phyloP scores from a whole-genome alignment of 2,113 vertebrate genomes.

The Ranitomeya imitator region DNA sequence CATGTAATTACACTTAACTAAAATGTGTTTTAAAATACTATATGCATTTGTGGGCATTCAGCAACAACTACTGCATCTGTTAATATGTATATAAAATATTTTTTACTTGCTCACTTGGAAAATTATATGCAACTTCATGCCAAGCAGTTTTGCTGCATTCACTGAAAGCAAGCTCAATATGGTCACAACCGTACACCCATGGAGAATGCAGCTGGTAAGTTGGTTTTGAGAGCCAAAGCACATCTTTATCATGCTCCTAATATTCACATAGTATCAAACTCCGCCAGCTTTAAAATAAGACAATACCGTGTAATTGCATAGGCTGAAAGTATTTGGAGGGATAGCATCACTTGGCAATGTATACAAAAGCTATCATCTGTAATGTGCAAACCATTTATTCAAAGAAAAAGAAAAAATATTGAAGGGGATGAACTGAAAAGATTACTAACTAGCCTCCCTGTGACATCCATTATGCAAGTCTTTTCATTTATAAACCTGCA shows the following conservation, averaged over 20 bases:
- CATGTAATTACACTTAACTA: not conserved
- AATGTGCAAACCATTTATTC: slow-evolving; percentile 48
- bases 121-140: slow-evolving; percentile 13
- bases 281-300: slow-evolving; percentile 49
- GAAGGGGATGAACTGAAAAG: slow-evolving; percentile 12
- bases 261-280: slow-evolving; percentile 30
- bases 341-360: slow-evolving; percentile 27
- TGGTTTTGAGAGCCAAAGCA: slow-evolving; percentile 11
- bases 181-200: slow-evolving; percentile 25
- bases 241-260: slow-evolving; percentile 14
- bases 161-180: slow-evolving; percentile 45
- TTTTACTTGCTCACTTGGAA: slow-evolving; percentile 24
- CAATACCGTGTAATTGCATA: slow-evolving; percentile 52
- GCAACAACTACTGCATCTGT: slow-evolving; percentile 3
- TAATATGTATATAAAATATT: slow-evolving; percentile 22
- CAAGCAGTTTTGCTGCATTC: slow-evolving; percentile 40
- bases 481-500: slow-evolving; percentile 7
- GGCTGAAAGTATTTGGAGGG: slow-evolving; percentile 10
- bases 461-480: slow-evolving; percentile 12
- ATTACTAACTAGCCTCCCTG: slow-evolving; percentile 27
- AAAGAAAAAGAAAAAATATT: slow-evolving; percentile 28
- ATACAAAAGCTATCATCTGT: slow-evolving; percentile 47
- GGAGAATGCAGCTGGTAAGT: slow-evolving; percentile 52
- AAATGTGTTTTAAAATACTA: not conserved
- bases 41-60: not conserved